These are phyloP conservation scores for Pelecanoides urinatrix DNA, from an alignment of 2,113 vertebrate genomes.

Conservation along the genomic window DNA sequence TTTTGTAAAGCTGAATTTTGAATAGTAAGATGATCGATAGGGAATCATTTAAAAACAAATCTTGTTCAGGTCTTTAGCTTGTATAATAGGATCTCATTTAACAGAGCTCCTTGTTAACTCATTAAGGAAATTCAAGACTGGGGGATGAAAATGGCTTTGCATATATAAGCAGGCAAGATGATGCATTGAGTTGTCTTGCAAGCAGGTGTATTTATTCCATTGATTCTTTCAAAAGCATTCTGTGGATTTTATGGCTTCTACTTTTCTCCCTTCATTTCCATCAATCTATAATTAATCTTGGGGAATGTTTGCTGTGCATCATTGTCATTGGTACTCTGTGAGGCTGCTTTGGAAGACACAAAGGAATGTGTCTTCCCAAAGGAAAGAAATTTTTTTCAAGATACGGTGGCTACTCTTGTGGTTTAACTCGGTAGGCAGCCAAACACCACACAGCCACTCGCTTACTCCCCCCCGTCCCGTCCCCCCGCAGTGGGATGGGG, in stretches of 20 bases:
- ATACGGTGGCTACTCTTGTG: no score
- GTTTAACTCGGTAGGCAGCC: no score
- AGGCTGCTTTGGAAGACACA: background rate
- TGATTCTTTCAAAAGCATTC: conserved; percentile 7
- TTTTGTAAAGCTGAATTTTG: conserved; percentile 24
- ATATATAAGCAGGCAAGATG: conserved; percentile 9
- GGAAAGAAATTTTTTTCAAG: background rate
- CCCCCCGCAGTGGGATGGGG: no score
- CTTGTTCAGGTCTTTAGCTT: conserved; percentile 40
- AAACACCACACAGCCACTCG: no score
- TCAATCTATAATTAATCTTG: conserved; percentile 49
- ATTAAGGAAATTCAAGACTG: conserved; percentile 52
- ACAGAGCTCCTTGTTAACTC: conserved; percentile 50
- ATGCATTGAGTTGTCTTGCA: conserved; percentile 37
- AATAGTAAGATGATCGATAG: conserved; percentile 30
- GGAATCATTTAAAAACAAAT: conserved; percentile 33
- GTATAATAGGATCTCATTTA: conserved; percentile 44
- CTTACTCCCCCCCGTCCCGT: no score
- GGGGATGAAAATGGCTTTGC: conserved; percentile 13
- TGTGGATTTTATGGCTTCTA: conserved; percentile 33
- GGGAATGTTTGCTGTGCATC: background rate
- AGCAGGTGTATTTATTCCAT: conserved; percentile 15
- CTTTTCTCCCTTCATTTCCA: conserved; percentile 12
- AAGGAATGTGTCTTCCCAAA: background rate
- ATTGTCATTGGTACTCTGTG: background rate